Conservation (phyloP, 2,113 vertebrate species). For the Amblyopsis rosae region DNA sequence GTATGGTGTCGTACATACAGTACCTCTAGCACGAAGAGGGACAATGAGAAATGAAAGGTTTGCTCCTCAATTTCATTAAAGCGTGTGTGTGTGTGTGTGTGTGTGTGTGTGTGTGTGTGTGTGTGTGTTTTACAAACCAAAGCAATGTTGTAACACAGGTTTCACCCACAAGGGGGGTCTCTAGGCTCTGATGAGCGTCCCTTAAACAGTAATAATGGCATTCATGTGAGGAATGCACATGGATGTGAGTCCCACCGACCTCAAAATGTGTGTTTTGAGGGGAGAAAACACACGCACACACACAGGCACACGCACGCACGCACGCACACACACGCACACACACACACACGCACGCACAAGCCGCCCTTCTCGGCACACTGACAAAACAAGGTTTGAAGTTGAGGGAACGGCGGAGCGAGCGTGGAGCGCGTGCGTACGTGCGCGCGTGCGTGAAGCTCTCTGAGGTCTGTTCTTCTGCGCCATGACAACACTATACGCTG, state of each 20-base stretch:
- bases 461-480: slow-evolving; percentile 14
- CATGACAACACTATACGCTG: neutral
- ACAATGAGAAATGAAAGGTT: neutral
- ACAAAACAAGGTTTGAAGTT: neutral
- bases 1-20: slow-evolving; percentile 1
- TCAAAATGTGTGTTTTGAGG: neutral
- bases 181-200: too few species aligned
- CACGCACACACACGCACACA: neutral
- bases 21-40: neutral
- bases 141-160: too few species aligned
- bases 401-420: neutral
- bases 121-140: neutral
- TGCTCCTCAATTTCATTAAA: neutral
- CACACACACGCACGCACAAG: neutral
- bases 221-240: too few species aligned
- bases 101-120: slow-evolving; percentile 1
- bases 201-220: too few species aligned
- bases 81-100: neutral
- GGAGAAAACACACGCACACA: neutral
- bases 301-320: neutral
- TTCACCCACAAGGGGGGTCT: too few species aligned
- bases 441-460: neutral
- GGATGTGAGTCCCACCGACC: too few species aligned
- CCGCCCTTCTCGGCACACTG: neutral
- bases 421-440: too few species aligned